Conservation (phyloP, 2,888 invertebrate species). For the Sabatieria punctata region DNA sequence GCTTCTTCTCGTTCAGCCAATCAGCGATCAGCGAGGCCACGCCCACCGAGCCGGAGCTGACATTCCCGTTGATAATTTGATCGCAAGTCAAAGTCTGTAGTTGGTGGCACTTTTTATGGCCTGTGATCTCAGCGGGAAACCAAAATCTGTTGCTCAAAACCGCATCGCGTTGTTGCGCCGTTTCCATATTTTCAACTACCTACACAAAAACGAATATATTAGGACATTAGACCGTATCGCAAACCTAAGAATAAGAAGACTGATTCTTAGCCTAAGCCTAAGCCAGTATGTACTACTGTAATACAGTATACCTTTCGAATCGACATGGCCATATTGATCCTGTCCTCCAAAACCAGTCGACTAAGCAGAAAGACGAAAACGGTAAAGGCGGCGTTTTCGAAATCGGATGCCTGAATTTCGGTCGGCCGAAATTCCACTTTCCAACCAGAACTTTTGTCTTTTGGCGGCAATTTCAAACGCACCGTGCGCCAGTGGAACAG, state of each 20-base stretch:
- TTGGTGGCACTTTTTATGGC: background rate
- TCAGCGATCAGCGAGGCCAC: background rate
- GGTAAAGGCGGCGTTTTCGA: slow-evolving; percentile 91
- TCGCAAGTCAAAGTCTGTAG: background rate
- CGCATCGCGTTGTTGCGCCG: background rate
- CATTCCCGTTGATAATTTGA: background rate
- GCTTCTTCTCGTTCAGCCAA: background rate
- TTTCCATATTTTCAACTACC: background rate
- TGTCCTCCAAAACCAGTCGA: slow-evolving; percentile 51
- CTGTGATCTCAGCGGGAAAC: background rate
- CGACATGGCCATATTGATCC: background rate
- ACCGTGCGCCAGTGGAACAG: slow-evolving; percentile 5
- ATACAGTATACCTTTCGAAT: background rate
- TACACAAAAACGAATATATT: too few species aligned
- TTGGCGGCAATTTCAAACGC: slow-evolving; percentile 68
- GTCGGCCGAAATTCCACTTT: slow-evolving; percentile 94
- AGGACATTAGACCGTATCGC: too few species aligned
- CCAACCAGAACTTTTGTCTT: slow-evolving; percentile 78
- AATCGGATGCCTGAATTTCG: slow-evolving; percentile 85
- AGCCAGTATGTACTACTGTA: too few species aligned
- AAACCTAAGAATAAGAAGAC: too few species aligned
- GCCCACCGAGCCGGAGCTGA: background rate
- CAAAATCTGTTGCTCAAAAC: background rate
- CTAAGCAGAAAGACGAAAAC: slow-evolving; percentile 88
- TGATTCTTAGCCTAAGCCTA: too few species aligned